These are phyloP conservation scores for Toxotes lorentzi DNA, from an alignment of 2,797 vertebrate genomes.

Conservation along the genomic window DNA sequence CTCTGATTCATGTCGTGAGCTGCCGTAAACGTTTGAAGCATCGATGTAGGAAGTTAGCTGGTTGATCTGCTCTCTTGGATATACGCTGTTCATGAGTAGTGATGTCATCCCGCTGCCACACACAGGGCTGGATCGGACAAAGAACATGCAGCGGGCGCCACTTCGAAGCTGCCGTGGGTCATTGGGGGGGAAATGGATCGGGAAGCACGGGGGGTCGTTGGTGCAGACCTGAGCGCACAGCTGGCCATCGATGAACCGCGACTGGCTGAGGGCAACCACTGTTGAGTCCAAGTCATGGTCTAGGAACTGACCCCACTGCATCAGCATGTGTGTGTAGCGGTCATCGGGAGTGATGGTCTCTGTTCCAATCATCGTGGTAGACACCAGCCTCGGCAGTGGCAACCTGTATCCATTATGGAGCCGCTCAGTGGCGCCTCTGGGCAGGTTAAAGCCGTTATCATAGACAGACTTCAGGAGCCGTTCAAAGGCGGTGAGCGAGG, in stretches of 20 bases:
- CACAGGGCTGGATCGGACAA: conserved; percentile 96
- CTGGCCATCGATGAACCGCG: conserved; percentile 96
- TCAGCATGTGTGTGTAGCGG: conserved; percentile 96
- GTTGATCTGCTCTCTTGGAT: conserved; percentile 97
- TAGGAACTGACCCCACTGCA: conserved; percentile 99
- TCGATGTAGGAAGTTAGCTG: conserved; percentile 97
- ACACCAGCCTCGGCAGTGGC: conserved; percentile 93
- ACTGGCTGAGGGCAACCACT: conserved; percentile 94
- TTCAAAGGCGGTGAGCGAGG: conserved; percentile 96
- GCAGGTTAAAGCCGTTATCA: conserved; percentile 97
- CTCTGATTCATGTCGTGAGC: conserved; percentile 91
- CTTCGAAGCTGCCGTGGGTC: conserved; percentile 89
- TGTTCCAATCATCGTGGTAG: conserved; percentile 92
- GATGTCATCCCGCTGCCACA: conserved; percentile 99
- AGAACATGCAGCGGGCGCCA: conserved; percentile 96
- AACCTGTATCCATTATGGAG: conserved; percentile 88
- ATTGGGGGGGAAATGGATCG: conserved; percentile 92
- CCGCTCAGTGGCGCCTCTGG: conserved; percentile 88
- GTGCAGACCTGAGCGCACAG: conserved; percentile 93
- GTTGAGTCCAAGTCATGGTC: conserved; percentile 98
- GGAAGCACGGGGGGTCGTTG: conserved; percentile 96
- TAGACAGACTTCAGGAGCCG: conserved; percentile 95
- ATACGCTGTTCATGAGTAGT: conserved; percentile 98
- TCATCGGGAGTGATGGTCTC: conserved; percentile 94
- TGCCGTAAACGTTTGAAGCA: conserved; percentile 97